Conservation (phyloP, 1,140 invertebrate species). For the Polypedilum pembai region DNA sequence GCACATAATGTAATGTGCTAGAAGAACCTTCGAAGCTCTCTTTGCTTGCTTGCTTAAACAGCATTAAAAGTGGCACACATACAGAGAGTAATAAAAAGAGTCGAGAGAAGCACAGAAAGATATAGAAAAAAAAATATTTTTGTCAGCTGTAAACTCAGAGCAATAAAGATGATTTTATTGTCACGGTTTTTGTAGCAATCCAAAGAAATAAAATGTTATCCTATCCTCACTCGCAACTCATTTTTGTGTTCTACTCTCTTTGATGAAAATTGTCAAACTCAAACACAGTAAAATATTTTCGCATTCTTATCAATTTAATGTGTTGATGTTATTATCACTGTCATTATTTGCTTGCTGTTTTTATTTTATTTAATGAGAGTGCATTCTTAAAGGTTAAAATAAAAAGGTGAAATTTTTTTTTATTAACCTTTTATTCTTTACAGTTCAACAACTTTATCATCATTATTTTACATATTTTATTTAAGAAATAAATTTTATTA, state of each 20-base stretch:
- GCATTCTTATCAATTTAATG: conserved; percentile 18
- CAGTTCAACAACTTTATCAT: no score
- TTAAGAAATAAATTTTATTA: no score
- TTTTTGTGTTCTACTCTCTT: not conserved
- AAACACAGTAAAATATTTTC: not conserved
- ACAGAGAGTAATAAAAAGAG: not conserved
- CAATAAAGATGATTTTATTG: conserved; percentile 28
- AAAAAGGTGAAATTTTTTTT: no score
- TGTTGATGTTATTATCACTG: not conserved
- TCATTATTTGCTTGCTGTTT: not conserved
- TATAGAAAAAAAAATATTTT: conserved; percentile 19
- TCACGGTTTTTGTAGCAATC: conserved; percentile 1
- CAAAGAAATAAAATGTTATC: conserved; percentile 28
- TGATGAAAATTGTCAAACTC: not conserved
- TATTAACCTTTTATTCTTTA: no score
- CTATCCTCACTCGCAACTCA: conserved; percentile 5
- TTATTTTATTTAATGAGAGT: no score
- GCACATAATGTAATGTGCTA: not conserved
- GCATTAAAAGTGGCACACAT: conserved; percentile 22
- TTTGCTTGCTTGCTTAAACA: conserved; percentile 12
- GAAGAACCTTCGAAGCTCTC: not conserved
- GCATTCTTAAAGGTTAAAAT: no score
- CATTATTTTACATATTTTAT: no score
- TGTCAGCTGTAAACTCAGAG: conserved; percentile 25
- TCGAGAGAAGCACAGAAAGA: not conserved